These are phyloP conservation scores for Leptinotarsa undecemlineata DNA, from an alignment of 1,140 invertebrate species.

Conservation along the genomic window DNA sequence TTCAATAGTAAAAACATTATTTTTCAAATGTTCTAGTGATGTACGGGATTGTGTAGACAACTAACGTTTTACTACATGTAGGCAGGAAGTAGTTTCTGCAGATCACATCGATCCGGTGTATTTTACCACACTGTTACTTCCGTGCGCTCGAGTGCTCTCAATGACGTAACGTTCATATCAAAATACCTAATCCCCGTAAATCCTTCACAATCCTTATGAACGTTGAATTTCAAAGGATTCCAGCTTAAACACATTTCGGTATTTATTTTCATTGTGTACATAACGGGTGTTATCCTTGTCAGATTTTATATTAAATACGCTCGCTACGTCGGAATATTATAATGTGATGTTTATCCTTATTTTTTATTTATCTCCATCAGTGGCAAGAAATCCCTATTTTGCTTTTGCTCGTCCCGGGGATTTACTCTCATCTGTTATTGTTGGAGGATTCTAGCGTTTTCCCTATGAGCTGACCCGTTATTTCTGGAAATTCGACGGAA, in stretches of 20 bases:
- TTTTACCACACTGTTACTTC: not conserved
- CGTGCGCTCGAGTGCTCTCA: not conserved
- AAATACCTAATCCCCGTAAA: conserved; percentile 39
- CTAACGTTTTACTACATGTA: too few species aligned
- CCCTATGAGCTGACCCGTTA: not conserved
- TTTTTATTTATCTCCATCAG: conserved; percentile 24
- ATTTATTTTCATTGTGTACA: conserved; percentile 39
- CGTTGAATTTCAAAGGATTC: conserved; percentile 40
- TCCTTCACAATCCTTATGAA: conserved; percentile 34
- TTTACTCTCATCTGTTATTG: conserved; percentile 3
- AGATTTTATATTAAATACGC: conserved; percentile 27
- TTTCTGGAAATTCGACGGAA: not conserved
- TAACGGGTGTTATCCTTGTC: conserved; percentile 27
- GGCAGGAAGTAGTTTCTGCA: not conserved
- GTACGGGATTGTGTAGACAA: too few species aligned
- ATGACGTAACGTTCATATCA: conserved; percentile 33
- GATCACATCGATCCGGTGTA: not conserved
- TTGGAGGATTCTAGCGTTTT: conserved; percentile 2
- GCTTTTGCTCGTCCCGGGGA: not conserved
- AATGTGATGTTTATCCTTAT: conserved; percentile 21
- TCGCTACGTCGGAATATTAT: conserved; percentile 17
- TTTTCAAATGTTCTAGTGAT: too few species aligned
- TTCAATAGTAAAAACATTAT: too few species aligned
- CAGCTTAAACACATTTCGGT: conserved; percentile 38
- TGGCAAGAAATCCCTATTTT: conserved; percentile 1